A percentile compares a stretch with the other conserved stretches of the same genome.
Evolutionary conservation across 2,113 vertebrate genomes (phyloP).

Genomic region (Pollachius pollachius): DNA sequence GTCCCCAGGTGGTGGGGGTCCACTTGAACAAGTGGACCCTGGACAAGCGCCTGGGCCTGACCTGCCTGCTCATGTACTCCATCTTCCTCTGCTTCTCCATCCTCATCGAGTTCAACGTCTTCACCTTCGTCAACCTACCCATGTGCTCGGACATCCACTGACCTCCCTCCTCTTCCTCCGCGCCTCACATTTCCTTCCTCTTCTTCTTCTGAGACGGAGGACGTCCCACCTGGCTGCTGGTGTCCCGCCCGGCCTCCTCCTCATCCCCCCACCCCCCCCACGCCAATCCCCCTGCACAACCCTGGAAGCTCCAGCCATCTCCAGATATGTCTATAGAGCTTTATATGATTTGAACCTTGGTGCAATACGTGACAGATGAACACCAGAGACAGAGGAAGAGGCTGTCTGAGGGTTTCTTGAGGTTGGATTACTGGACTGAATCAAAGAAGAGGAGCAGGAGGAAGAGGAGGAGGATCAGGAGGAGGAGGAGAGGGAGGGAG

Average conservation of each 20-base stretch:
- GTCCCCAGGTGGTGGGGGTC: conserved; percentile 84
- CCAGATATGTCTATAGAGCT: conserved; percentile 7
- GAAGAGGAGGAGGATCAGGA: not conserved
- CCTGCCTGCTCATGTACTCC: conserved; percentile 84
- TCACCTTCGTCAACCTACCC: conserved; percentile 95
- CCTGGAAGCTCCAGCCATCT: too few relatives aligned
- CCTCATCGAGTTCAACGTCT: conserved; percentile 96
- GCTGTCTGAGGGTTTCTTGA: too few relatives aligned
- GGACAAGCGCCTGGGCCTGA: conserved; percentile 87
- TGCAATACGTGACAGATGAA: conserved; percentile 42
- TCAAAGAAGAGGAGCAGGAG: not conserved
- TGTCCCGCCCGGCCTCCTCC: conserved; percentile 6
- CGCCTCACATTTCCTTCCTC: not conserved
- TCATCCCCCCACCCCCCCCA: conserved; percentile 3
- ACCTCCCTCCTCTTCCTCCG: conserved; percentile 19
- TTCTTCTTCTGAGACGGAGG: conserved; percentile 14
- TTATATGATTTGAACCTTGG: conserved; percentile 47
- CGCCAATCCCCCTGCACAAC: not conserved
- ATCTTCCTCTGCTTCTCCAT: conserved; percentile 94
- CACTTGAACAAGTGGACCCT: conserved; percentile 95
- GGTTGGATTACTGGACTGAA: not conserved
- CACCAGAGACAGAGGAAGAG: too few relatives aligned
- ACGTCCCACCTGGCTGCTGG: conserved; percentile 36
- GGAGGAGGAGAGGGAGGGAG: not conserved
- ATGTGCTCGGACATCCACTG: conserved; percentile 85